Evolutionary conservation across 2,888 invertebrate species (phyloP).

Genomic region (Apomyelois bistriatella): DNA sequence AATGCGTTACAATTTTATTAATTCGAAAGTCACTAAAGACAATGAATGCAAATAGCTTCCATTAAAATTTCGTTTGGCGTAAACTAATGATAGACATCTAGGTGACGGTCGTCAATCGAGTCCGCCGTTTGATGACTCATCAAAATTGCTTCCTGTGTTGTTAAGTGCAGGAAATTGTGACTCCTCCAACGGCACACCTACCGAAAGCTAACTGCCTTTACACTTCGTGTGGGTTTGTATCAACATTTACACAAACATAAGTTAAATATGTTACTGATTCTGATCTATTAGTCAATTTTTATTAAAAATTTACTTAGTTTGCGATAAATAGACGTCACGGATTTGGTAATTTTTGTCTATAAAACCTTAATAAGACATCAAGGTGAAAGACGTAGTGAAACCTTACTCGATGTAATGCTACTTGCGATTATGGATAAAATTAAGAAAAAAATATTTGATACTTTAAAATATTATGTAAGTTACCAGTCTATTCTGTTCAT

Average conservation of each 20-base stretch:
- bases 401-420: too few relatives aligned
- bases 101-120: conserved; percentile 60
- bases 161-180: conserved; percentile 80
- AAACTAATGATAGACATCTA: conserved; percentile 55
- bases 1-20: neutral
- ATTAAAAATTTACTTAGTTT: too few relatives aligned
- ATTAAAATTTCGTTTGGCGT: conserved; percentile 41
- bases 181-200: conserved; percentile 70
- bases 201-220: conserved; percentile 54
- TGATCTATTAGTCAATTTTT: too few relatives aligned
- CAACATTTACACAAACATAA: neutral
- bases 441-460: too few relatives aligned
- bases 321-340: too few relatives aligned
- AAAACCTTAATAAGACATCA: too few relatives aligned
- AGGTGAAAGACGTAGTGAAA: too few relatives aligned
- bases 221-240: conserved; percentile 13
- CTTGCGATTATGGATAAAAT: too few relatives aligned
- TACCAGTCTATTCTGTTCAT: too few relatives aligned
- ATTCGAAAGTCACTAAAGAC: neutral
- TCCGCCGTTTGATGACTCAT: conserved; percentile 76
- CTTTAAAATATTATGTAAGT: too few relatives aligned
- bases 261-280: too few relatives aligned
- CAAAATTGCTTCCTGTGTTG: conserved; percentile 77
- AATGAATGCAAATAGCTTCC: conserved; percentile 13
- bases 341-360: too few relatives aligned